Base-by-base conservation (phyloP, 2,113 vertebrate genomes). In the Nannospalax galili region DNA sequence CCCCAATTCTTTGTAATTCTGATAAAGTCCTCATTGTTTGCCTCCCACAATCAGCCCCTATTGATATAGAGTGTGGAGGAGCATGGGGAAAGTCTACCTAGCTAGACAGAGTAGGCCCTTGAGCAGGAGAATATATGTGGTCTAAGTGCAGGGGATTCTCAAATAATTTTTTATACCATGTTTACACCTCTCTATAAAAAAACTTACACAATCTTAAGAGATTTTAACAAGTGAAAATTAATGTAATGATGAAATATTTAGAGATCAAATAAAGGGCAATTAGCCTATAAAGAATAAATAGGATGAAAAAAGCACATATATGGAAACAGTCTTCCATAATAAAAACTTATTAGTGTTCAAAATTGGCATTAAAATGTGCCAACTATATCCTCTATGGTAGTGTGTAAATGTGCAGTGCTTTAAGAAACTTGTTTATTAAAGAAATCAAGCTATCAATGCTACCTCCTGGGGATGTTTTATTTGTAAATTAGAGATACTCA, bases 271-370 rank as follows among this genome's bases (percentile, higher is more conserved):
- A 52, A 65, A 81, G 32, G 19, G 26, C 74, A 80, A 81, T 24
- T 8, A 45, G 45, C 15, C 30, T 67, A 30, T 45, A 45, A 56
- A 24, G 24, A 60, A 52, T 6, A 95, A 89, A 77, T 92, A 90
- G 22, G 15, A 62, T 30, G 14, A 48, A 88, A 82, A 88, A 32
- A 32, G 35, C 7, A 89, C 0, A 48, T 40, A 24, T 58, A 75
- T 58, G 19, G 6, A 52, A 5, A 35, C 60, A 65, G 58, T 69
- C 22, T n/a, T 89, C 20, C 10, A 78, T 79, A 84, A 67, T 93
- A 69, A 93, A 90, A 95, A 93, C 35, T 85, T 97, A 93, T 96
- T 77, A 85, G 28, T 45, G 74, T 97, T 97, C 70, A 74, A 93
- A 73, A 80, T 6, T 56, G 9, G 12, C 42, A 56, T n/a, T 8